Base-by-base conservation (phyloP, 2,888 invertebrate genomes). In the Ypsolopha sequella region DNA sequence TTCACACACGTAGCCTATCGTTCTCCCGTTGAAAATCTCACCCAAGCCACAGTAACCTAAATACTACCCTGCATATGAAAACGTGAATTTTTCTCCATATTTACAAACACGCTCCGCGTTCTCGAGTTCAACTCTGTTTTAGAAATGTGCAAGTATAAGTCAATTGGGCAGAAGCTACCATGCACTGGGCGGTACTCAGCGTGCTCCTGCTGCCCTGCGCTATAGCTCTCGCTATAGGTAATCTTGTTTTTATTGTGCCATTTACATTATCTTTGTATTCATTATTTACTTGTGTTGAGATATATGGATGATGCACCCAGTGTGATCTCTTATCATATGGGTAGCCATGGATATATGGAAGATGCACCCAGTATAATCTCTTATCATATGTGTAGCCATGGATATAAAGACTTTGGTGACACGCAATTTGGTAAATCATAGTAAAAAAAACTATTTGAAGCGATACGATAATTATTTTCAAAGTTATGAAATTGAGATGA, bases 51-150 rank as follows among this genome's bases (percentile, higher is more conserved):
- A n/a, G 41, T n/a, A 6, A 33, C 45, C 34, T 35, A 10, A 41
- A 50, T 50, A 33, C 51, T 11, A 6, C 44, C 38, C 45, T 38
- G 51, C 38, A 8, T n/a, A 36, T 10, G 45, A 11, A n/a, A 53
- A 34, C 51, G 13, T 62, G 60, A 63, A 61, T 60, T 58, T 55
- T 53, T 33, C 39, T 6, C 14, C 8, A 53, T 76, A 66, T 80
- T 82, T 80, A 76, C 73, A 75, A 81, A 81, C 66, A 62, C 35
- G 41, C 46, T 43, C 49, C 14, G 54, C 51, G 43, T 43, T 53
- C 51, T 49, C 53, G 55, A 50, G 45, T 41, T 43, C 53, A 51
- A 52, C 50, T 53, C 67, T 24, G 24, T 24, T 24, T 24, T 24
- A 24, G 24, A 24, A 24, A 24, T 24, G 24, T 24, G 24, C 24